Conservation (phyloP, 2,113 vertebrate species). For the Gymnogyps californianus region DNA sequence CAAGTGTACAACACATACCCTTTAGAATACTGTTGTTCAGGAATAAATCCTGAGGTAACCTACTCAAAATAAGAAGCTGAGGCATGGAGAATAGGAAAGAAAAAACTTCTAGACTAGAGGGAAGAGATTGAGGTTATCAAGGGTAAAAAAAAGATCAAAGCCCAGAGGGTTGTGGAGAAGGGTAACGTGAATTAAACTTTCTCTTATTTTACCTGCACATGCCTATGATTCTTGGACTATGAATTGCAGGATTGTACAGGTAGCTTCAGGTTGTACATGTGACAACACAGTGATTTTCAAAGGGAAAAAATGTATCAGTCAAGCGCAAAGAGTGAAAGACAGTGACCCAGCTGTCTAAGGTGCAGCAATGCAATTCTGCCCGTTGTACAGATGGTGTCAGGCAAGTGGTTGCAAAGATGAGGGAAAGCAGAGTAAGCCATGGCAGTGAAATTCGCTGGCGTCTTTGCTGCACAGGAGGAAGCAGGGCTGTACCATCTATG, state of each 20-base stretch:
- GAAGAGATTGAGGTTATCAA: background rate
- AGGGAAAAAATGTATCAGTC: background rate
- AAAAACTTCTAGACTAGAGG: background rate
- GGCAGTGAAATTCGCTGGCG: background rate
- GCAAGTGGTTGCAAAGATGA: background rate
- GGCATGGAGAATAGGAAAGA: background rate
- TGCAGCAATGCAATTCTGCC: background rate
- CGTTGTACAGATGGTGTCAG: background rate
- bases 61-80: background rate
- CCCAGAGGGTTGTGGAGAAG: background rate
- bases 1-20: background rate
- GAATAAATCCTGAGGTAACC: background rate
- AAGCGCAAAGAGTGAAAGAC: background rate
- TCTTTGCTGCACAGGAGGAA: background rate
- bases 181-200: background rate
- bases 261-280: background rate
- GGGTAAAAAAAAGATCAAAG: background rate
- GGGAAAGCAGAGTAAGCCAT: background rate
- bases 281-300: background rate
- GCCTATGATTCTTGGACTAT: background rate
- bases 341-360: background rate
- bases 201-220: background rate
- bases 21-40: background rate
- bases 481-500: accelerated
- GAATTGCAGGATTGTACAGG: background rate